Base-by-base conservation (phyloP, 2,888 invertebrate genomes). In the Luffia ferchaultella region DNA sequence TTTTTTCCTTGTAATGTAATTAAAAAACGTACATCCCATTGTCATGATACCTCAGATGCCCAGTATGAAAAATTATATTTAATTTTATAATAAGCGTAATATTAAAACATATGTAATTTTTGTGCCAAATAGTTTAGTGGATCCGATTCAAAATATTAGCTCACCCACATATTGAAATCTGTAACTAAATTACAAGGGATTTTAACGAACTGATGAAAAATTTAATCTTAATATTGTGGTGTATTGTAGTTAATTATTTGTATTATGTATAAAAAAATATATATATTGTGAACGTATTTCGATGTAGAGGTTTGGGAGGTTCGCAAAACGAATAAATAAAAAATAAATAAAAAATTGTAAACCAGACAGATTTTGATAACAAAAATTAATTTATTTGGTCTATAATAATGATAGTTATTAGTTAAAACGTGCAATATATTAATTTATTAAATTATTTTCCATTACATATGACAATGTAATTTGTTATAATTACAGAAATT, bases 151-250 rank as follows among this genome's bases (percentile, higher is more conserved):
- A n/a, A n/a, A n/a, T n/a, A n/a, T n/a, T n/a, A n/a, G n/a, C n/a
- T n/a, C n/a, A n/a, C n/a, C n/a, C n/a, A n/a, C n/a, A n/a, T n/a
- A 30, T 64, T 63, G 64, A 67, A 70, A 69, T 67, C 68, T 67
- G 68, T 62, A 63, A 30, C 66, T 63, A 54, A 68, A 69, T 67
- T 62, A 70, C 71, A 76, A 74, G 73, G 72, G 76, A 75, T 64
- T 75, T 76, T 49, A 78, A 78, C 68, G 79, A 76, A 79, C 79
- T 79, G 79, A n/a, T n/a, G n/a, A n/a, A n/a, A 79, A 69, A 65
- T 69, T 70, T 65, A 68, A 72, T 62, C 67, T 67, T 65, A 70
- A 64, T 60, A 60, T 60, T 67, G 66, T 70, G 64, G 67, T 68
- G 65, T 72, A 70, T 64, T 64, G 68, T 75, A 76, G 69, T 66